A percentile compares a stretch with the other conserved stretches of the same genome.
Evolutionary conservation across 2,113 vertebrate species (phyloP).

Genomic region (Manacus vitellinus): DNA sequence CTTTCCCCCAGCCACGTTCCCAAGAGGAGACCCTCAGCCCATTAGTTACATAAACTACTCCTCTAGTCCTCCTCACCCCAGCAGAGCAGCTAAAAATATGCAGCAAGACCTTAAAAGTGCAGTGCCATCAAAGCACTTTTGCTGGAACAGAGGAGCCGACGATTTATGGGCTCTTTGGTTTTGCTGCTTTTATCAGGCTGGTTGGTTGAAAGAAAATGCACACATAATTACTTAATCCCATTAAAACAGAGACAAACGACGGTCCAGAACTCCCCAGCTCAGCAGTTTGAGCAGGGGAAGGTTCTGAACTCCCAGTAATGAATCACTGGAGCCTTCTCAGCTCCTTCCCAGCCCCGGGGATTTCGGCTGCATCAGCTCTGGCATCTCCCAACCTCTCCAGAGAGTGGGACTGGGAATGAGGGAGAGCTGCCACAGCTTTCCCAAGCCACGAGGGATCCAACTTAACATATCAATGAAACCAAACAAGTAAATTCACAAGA

Average conservation of each 20-base stretch:
- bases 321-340: slow-evolving; percentile 37
- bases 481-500: neutral
- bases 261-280: slow-evolving; percentile 3
- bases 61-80: slow-evolving; percentile 13
- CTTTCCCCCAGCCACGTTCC: neutral
- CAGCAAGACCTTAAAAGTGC: neutral
- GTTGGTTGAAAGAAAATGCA: slow-evolving; percentile 42
- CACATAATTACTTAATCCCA: slow-evolving; percentile 64
- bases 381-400: neutral
- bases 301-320: neutral
- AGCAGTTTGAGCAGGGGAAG: slow-evolving; percentile 42
- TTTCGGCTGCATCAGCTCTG: slow-evolving; percentile 52
- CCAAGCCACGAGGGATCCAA: neutral
- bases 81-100: slow-evolving; percentile 42
- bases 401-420: neutral
- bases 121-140: slow-evolving; percentile 42
- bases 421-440: neutral
- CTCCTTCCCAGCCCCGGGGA: slow-evolving; percentile 41
- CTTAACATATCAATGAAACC: neutral
- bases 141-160: slow-evolving; percentile 13
- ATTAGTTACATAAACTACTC: slow-evolving; percentile 8
- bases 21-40: neutral
- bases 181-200: slow-evolving; percentile 62
- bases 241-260: slow-evolving; percentile 60
- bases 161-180: slow-evolving; percentile 42